A percentile compares a stretch with the other conserved stretches of the same genome.
Evolutionary conservation across 2,797 vertebrate species (phyloP).

Genomic region (Tragopan temminckii): DNA sequence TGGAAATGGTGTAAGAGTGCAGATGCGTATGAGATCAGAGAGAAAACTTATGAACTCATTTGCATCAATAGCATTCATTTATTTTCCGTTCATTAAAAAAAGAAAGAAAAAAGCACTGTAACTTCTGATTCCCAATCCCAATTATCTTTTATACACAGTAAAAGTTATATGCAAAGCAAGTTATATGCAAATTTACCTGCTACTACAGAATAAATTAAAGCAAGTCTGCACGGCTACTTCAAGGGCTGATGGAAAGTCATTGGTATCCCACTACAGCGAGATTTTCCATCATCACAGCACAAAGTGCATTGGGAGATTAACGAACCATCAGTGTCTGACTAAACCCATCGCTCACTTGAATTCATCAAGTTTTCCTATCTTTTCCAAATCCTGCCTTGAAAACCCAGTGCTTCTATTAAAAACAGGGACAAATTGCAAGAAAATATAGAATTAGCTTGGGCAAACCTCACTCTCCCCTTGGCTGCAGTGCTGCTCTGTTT

Average conservation of each 20-base stretch:
- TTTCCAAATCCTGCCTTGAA: not conserved
- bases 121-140: not conserved
- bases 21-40: not conserved
- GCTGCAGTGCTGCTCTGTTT: not conserved
- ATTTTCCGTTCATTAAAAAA: not conserved
- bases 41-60: not conserved
- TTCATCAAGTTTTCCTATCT: not conserved
- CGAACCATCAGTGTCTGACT: not conserved
- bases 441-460: not conserved
- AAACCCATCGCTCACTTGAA: not conserved
- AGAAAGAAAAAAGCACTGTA: not conserved
- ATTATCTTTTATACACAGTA: not conserved
- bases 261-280: not conserved
- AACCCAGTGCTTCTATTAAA: not conserved
- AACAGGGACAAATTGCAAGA: not conserved
- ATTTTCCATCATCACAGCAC: not conserved
- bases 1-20: not conserved
- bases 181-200: not conserved
- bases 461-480: not conserved
- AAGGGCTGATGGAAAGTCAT: not conserved
- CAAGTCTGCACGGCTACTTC: not conserved
- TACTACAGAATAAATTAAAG: not conserved
- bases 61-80: not conserved
- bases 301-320: not conserved
- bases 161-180: not conserved